Evolutionary conservation across 2,113 vertebrate genomes (phyloP), one percentile per base, ranked within the genome.

Genomic region (Myotis davidii): DNA sequence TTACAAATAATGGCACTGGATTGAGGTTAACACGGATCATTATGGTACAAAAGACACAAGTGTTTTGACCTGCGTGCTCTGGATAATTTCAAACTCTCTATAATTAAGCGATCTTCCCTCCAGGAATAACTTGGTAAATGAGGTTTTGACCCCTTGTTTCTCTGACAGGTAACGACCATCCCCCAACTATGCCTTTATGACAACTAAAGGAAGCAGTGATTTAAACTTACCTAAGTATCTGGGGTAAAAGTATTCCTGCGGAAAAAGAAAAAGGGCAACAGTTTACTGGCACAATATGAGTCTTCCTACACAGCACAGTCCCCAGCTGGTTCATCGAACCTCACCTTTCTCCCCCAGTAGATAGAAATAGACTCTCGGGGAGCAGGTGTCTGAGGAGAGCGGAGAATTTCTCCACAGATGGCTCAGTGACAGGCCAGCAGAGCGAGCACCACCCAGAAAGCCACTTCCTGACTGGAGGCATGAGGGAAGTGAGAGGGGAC

Each of bases 181-280:
- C 27, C 69, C 48, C 34, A n/a, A 2, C 42, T 32, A 20, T 0
- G 20, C 29, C n/a, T 81, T 87, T 48, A 21, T 23, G 64, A 45
- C 78, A 96, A 74, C 96, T 56, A 83, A 9, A 6, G 92, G 89
- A 96, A 91, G 92, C 20, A 76, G 87, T 88, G 96, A 61, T 45
- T 96, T 81, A 42, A 79, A 99, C 99, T 99, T 98, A 99, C 99
- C 99, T 94, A 98, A 96, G 97, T 99, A 99, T 97, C 98, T 99
- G 52, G 99, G 99, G 95, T 99, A 99, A 98, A 99, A 99, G 97
- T 99, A 99, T 4, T 99, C 99, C 99, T 99, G 98, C 45, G 91
- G 89, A 32, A 54, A 89, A 59, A 96, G 91, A 93, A 85, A 91
- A 85, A 34, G 54, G 5, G 2, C 12, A 90, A 69, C 39, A 7